Conservation (phyloP, 2,888 invertebrate genomes). For the Esperia sulphurella region DNA sequence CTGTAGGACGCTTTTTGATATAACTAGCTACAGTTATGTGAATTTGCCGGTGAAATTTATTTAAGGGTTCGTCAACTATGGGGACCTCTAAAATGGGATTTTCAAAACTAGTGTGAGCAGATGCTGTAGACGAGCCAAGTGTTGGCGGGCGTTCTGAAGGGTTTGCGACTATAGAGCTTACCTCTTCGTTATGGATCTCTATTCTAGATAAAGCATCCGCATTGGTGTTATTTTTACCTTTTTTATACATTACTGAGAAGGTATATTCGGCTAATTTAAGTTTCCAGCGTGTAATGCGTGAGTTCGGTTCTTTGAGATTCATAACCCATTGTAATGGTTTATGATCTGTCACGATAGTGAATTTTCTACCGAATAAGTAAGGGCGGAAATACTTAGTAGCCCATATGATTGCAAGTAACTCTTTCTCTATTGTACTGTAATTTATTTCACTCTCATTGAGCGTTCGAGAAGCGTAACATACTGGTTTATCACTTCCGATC, state of each 20-base stretch:
- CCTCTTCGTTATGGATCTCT: conserved; percentile 12
- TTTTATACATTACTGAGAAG: conserved; percentile 17
- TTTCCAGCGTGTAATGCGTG: conserved; percentile 21
- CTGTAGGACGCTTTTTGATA: conserved; percentile 14
- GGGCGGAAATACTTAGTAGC: conserved; percentile 10
- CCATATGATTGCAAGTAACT: conserved; percentile 7
- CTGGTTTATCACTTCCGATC: conserved; percentile 9
- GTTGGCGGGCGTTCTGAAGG: conserved; percentile 4
- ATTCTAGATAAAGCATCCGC: conserved; percentile 20
- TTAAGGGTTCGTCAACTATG: conserved; percentile 19
- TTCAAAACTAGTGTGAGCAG: conserved; percentile 18
- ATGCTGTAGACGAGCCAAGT: conserved; percentile 11
- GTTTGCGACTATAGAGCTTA: conserved; percentile 9
- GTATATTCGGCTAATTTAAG: conserved; percentile 22
- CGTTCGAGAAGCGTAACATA: background rate
- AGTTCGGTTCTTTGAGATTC: conserved; percentile 17
- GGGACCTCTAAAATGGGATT: conserved; percentile 21
- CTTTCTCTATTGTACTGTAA: conserved; percentile 9
- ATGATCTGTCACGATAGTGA: conserved; percentile 18
- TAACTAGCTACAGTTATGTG: conserved; percentile 17
- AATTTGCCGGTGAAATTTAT: conserved; percentile 20
- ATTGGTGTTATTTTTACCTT: conserved; percentile 16
- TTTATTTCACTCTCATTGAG: too few species aligned
- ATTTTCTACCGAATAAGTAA: conserved; percentile 17
- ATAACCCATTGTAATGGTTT: conserved; percentile 15